Evolutionary conservation across 2,888 invertebrate species (phyloP).

Genomic region (Macrophya alboannulata): DNA sequence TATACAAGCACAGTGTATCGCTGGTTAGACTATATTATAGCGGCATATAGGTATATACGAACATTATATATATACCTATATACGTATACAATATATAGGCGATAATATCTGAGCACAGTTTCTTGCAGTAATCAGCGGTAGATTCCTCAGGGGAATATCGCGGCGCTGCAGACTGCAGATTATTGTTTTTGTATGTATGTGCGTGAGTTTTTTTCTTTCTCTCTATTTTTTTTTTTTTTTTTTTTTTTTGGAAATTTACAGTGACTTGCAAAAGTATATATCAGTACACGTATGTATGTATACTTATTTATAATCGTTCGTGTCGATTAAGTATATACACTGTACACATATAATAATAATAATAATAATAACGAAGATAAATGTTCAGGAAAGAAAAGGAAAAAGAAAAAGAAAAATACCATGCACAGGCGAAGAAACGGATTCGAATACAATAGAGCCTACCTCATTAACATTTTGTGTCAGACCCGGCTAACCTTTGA

Average conservation of each 20-base stretch:
- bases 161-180: not conserved
- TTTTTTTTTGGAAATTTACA: too few species aligned
- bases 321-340: not conserved
- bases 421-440: conserved; percentile 55
- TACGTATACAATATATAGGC: not conserved
- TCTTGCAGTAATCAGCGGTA: conserved; percentile 42
- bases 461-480: conserved; percentile 74
- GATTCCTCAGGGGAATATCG: not conserved
- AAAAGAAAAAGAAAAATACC: conserved; percentile 35
- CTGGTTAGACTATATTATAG: too few species aligned
- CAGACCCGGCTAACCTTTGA: conserved; percentile 74
- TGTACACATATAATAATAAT: not conserved
- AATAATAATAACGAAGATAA: not conserved
- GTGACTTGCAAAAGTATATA: too few species aligned
- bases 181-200: not conserved
- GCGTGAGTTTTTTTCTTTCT: not conserved
- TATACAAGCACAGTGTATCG: too few species aligned
- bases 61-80: not conserved
- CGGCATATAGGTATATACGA: not conserved
- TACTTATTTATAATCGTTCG: too few species aligned
- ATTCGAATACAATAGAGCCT: conserved; percentile 75
- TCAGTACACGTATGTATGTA: too few species aligned
- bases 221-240: too few species aligned
- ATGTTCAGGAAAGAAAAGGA: not conserved
- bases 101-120: not conserved